phyloP scores from a whole-genome alignment of 2,797 vertebrate genomes.

The Darevskia nairensis region DNA sequence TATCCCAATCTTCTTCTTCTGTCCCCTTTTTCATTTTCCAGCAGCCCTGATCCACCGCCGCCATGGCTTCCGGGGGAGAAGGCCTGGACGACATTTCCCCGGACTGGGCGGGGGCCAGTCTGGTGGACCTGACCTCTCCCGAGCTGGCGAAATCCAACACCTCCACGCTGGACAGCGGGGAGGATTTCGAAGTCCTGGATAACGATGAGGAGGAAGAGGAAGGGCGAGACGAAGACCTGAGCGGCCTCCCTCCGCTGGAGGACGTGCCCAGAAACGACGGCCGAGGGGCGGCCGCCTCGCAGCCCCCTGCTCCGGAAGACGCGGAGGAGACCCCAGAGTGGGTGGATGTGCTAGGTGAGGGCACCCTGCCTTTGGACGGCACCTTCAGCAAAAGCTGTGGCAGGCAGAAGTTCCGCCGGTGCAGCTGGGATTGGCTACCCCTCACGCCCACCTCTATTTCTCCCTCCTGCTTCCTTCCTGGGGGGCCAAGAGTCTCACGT shows the following conservation, averaged over 20 bases:
- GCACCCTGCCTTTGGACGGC: no score
- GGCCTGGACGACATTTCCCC: constrained; percentile 35
- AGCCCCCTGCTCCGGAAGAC: not conserved
- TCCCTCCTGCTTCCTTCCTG: no score
- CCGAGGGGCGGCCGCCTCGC: constrained; percentile 15
- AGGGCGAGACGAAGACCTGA: constrained; percentile 78
- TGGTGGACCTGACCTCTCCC: not conserved
- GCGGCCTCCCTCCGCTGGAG: constrained; percentile 89
- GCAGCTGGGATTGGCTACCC: not conserved
- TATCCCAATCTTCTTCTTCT: no score
- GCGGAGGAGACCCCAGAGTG: constrained; percentile 75
- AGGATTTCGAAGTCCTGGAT: constrained; percentile 91
- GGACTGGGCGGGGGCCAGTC: constrained; percentile 30
- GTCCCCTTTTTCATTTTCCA: not conserved
- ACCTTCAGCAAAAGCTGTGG: no score
- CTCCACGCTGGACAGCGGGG: constrained; percentile 84
- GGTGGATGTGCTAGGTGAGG: constrained; percentile 90
- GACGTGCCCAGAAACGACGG: constrained; percentile 75
- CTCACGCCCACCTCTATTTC: no score
- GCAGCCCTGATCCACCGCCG: not conserved
- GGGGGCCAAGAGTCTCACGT: no score
- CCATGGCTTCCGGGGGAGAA: constrained; percentile 70
- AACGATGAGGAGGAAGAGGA: constrained; percentile 57
- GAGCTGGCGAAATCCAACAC: not conserved
- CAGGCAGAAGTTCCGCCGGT: not conserved